Conservation (phyloP, 2,113 vertebrate species). For the Antechinus stuartii region DNA sequence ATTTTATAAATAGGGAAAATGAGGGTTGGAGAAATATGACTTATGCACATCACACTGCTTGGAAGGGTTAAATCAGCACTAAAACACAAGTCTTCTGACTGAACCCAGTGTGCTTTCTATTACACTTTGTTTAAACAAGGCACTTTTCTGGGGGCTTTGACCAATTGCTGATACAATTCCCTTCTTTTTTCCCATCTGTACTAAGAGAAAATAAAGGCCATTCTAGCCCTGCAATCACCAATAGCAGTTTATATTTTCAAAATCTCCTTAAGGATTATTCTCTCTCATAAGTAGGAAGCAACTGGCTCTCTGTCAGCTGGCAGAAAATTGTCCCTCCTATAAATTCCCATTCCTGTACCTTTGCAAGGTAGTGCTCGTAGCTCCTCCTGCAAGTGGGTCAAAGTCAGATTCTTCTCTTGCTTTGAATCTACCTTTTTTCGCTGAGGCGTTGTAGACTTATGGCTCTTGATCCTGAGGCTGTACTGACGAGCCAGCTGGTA, state of each 20-base stretch:
- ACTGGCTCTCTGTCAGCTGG: no score
- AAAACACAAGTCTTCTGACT: no score
- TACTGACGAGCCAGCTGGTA: conserved; percentile 96
- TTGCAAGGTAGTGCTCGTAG: conserved; percentile 48
- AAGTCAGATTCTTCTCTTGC: conserved; percentile 59
- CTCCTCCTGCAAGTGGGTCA: conserved; percentile 82
- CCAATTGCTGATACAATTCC: no score
- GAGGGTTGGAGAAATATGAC: no score
- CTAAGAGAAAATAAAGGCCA: neutral
- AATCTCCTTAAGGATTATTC: neutral
- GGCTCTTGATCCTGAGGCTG: conserved; percentile 95
- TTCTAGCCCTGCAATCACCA: accelerated
- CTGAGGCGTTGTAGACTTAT: conserved; percentile 68
- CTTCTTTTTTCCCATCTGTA: no score
- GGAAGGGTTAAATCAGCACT: no score
- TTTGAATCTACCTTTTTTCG: conserved; percentile 64
- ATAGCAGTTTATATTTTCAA: neutral
- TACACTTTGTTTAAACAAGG: no score
- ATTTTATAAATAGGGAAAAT: neutral
- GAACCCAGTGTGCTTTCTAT: no score
- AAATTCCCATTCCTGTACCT: conserved; percentile 9
- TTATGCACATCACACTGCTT: no score
- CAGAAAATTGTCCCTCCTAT: neutral
- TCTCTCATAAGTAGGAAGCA: neutral
- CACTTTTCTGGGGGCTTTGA: no score